Percentiles rank a stretch among this genome's conserved stretches.
These are phyloP conservation scores for Grapholita molesta DNA, from an alignment of 1,140 invertebrate genomes.

Conservation along the genomic window DNA sequence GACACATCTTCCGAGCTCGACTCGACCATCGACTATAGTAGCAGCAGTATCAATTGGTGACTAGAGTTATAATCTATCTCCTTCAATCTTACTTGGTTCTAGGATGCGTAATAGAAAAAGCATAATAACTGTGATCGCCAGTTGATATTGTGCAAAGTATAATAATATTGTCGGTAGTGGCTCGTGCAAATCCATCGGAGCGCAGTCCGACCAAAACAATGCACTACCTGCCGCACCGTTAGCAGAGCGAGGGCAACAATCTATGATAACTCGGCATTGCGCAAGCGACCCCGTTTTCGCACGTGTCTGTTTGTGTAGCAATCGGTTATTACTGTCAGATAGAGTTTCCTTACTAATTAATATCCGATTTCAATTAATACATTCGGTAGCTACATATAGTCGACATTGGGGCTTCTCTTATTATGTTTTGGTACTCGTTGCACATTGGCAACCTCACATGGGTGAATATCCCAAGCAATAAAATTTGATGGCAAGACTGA, in stretches of 20 bases:
- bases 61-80: too few relatives aligned
- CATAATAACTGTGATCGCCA: too few relatives aligned
- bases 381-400: neutral
- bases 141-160: too few relatives aligned
- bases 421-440: neutral
- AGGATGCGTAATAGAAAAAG: too few relatives aligned
- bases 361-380: neutral
- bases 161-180: too few relatives aligned
- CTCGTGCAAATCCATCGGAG: conserved; percentile 28
- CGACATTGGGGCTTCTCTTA: neutral
- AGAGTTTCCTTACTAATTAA: neutral
- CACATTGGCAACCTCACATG: too few relatives aligned
- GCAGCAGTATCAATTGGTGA: too few relatives aligned
- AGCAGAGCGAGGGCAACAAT: conserved; percentile 61
- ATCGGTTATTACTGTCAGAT: conserved; percentile 30
- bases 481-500: too few relatives aligned
- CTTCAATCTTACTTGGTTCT: too few relatives aligned
- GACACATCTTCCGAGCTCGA: too few relatives aligned
- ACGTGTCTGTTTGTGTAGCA: conserved; percentile 53
- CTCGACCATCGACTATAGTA: too few relatives aligned
- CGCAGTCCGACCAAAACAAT: conserved; percentile 60
- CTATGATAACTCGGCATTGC: conserved; percentile 60
- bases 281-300: conserved; percentile 57
- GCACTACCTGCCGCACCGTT: conserved; percentile 51
- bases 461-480: too few relatives aligned